Base-by-base conservation (phyloP, 2,888 invertebrate genomes). In the Pollenia angustigena region DNA sequence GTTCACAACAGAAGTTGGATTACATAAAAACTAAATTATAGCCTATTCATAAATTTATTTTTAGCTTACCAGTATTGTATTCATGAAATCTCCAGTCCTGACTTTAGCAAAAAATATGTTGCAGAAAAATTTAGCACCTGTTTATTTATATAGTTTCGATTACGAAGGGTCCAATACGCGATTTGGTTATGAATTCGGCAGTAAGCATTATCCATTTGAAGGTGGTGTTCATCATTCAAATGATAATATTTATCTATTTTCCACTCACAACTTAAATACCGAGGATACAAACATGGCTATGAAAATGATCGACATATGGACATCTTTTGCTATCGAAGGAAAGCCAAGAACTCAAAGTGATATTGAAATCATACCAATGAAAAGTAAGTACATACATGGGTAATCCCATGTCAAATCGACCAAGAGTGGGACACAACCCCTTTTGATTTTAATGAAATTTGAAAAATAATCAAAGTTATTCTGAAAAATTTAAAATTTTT, bases 191-290 rank as follows among this genome's bases (percentile, higher is more conserved):
- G 94, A 93, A 52, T 91, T 92, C 8, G 92, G 92, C 66, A 92
- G 92, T 50, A 88, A 90, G 0, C 93, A 93, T 48, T 94, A 94
- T 90, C 94, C 94, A 0, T 94, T 94, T 81, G 91, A 93, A 82
- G 94, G 94, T 6, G 94, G 95, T 3, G 94, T 94, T 1, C 94
- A 95, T 87, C 95, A 95, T 89, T 95, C 95, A 0, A 94, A 95
- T 88, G 95, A 95, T 85, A 93, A 95, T 44, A 93, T 95, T n/a
- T 95, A 95, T 89, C 88, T 95, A n/a, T 95, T 95, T 90, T 90
- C 91, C 12, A 92, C 91, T 0, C 91, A 92, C 69, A 81, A 88
- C 1, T 88, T 94, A 42, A 92, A 92, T 81, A 82, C 87, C 8
- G 93, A 94, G 66, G 94, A 94, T 76, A 90, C 90, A 1, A 74